These are phyloP conservation scores for Montipora efflorescens DNA, from an alignment of 64 coral and sea anemone species.

Conservation along the genomic window DNA sequence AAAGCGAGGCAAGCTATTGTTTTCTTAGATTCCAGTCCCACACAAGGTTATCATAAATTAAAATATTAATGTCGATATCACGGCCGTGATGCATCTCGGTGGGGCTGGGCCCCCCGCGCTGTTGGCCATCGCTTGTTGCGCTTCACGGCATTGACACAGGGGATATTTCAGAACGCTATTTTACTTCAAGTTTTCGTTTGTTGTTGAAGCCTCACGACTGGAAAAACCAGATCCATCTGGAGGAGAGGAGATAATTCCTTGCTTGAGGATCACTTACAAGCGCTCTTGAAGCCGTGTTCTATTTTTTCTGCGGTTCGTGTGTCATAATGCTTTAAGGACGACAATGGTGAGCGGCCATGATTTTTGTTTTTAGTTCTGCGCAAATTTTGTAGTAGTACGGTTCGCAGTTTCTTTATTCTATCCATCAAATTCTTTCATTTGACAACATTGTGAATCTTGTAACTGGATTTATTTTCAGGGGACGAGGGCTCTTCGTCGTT, in stretches of 20 bases:
- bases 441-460: constrained; percentile 73
- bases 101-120: constrained; percentile 99
- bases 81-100: constrained; percentile 94
- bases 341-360: constrained; percentile 99
- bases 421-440: constrained; percentile 58
- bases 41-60: constrained; percentile 80
- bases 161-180: constrained; percentile 98
- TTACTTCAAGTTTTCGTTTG: constrained; percentile 93
- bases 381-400: constrained; percentile 92
- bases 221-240: constrained; percentile 63
- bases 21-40: constrained; percentile 65
- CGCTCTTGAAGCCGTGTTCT: constrained; percentile 69
- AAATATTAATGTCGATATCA: constrained; percentile 79
- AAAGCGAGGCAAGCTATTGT: constrained; percentile 89
- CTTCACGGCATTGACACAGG: constrained; percentile 99
- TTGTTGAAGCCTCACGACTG: constrained; percentile 85
- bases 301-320: constrained; percentile 96
- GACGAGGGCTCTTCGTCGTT: constrained; percentile 81
- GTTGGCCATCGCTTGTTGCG: constrained; percentile 86
- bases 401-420: constrained; percentile 68
- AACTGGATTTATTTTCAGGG: constrained; percentile 94
- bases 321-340: constrained; percentile 98
- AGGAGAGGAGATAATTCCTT: constrained; percentile 64
- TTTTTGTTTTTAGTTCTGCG: constrained; percentile 99
- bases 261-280: constrained; percentile 73